Percentiles rank a stretch among this genome's conserved stretches.
phyloP scores from a whole-genome alignment of 2,113 vertebrate genomes.

The Eira barbara region DNA sequence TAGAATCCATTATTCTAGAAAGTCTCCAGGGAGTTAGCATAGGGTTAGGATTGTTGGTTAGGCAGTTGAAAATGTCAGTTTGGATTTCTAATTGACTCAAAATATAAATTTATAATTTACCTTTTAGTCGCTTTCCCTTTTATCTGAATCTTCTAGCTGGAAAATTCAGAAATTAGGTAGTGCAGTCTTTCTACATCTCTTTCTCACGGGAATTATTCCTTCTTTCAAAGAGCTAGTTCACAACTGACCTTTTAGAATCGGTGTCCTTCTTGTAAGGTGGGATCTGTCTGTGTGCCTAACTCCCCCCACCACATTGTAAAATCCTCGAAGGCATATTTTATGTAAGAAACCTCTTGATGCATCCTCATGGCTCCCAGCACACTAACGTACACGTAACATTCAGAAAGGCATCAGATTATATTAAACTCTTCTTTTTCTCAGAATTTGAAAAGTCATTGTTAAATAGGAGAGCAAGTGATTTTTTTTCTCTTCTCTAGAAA shows the following conservation, averaged over 20 bases:
- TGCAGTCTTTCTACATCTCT: neutral
- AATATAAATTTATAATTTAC: neutral
- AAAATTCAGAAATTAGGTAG: neutral
- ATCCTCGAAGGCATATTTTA: neutral
- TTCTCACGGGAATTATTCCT: neutral
- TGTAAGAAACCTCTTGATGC: neutral
- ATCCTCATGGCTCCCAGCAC: neutral
- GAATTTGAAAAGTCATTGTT: neutral
- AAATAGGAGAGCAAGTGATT: neutral
- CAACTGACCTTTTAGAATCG: neutral
- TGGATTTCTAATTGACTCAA: neutral
- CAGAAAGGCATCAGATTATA: neutral
- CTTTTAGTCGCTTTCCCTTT: neutral
- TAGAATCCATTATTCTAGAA: neutral
- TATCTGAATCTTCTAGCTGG: neutral
- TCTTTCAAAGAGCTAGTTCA: neutral
- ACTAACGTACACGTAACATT: neutral
- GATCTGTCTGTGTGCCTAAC: neutral
- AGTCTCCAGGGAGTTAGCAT: neutral
- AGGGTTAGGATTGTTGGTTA: neutral
- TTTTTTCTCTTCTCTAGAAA: conserved; percentile 30
- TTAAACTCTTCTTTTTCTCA: neutral
- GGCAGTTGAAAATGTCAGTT: neutral
- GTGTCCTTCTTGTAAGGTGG: neutral
- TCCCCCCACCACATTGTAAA: neutral